These are phyloP conservation scores for Aricia artaxerxes DNA, from an alignment of 2,888 invertebrate genomes.

Conservation along the genomic window DNA sequence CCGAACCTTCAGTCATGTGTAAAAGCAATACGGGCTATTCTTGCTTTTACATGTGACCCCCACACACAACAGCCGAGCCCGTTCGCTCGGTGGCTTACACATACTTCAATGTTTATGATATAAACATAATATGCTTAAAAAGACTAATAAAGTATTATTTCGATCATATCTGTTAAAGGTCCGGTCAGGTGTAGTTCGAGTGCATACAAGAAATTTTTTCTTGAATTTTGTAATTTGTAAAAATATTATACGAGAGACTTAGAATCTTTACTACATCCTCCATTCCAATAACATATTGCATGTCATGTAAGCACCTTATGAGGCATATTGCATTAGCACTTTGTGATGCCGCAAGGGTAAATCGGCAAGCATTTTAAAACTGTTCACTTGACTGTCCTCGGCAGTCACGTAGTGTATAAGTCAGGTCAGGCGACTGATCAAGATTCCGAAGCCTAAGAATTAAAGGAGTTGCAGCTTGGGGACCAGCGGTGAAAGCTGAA, in stretches of 20 bases:
- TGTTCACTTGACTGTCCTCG: slow-evolving; percentile 80
- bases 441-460: slow-evolving; percentile 77
- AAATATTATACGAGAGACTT: slow-evolving; percentile 52
- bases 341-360: slow-evolving; percentile 56
- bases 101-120: slow-evolving; percentile 60
- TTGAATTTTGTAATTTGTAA: slow-evolving; percentile 60
- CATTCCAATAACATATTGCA: slow-evolving; percentile 54
- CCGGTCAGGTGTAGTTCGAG: slow-evolving; percentile 81
- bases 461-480: slow-evolving; percentile 75
- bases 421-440: slow-evolving; percentile 81
- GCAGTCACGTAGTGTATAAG: slow-evolving; percentile 80
- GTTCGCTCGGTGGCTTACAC: slow-evolving; percentile 59
- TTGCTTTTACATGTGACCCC: slow-evolving; percentile 71
- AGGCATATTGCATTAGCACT: slow-evolving; percentile 52
- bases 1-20: slow-evolving; percentile 63
- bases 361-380: slow-evolving; percentile 76
- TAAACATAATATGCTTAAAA: slow-evolving; percentile 60
- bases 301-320: slow-evolving; percentile 50
- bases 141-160: slow-evolving; percentile 77
- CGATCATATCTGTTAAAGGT: slow-evolving; percentile 81
- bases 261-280: slow-evolving; percentile 52
- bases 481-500: slow-evolving; percentile 71
- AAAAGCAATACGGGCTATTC: slow-evolving; percentile 55
- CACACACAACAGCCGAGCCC: slow-evolving; percentile 53
- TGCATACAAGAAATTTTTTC: slow-evolving; percentile 71